Evolutionary conservation across 2,113 vertebrate genomes (phyloP).

Genomic region (Glaucomys volans): DNA sequence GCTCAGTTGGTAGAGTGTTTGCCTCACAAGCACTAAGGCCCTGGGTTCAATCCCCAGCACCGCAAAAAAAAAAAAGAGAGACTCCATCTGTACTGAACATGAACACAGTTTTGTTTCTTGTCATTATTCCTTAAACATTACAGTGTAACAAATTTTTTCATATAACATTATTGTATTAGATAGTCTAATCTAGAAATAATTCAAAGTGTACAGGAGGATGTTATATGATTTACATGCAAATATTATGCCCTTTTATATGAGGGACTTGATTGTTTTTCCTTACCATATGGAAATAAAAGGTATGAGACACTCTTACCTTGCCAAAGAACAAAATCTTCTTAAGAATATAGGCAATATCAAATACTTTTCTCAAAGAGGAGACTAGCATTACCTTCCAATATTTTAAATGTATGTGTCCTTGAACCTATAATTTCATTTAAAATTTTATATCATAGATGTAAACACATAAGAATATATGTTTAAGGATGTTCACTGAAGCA

Average conservation of each 20-base stretch:
- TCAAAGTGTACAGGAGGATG: background rate
- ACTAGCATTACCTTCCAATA: background rate
- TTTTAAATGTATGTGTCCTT: constrained; percentile 19
- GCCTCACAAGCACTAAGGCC: no score
- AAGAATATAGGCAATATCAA: background rate
- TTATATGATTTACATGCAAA: background rate
- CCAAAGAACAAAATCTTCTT: constrained; percentile 46
- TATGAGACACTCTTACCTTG: background rate
- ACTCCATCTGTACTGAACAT: background rate
- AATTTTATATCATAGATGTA: constrained; percentile 27
- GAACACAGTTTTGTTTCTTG: background rate
- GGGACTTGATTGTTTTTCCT: background rate
- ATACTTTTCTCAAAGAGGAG: background rate
- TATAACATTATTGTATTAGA: background rate
- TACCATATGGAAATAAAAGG: background rate
- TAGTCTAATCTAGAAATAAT: background rate
- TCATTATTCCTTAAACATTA: background rate
- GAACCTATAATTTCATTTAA: background rate
- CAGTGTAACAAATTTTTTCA: background rate
- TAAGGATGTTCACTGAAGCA: background rate
- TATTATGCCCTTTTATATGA: background rate
- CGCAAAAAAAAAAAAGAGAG: no score
- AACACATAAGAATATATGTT: background rate
- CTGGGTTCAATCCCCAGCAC: no score
- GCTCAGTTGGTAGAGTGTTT: no score